phyloP scores from a whole-genome alignment of 2,113 vertebrate genomes.

The Prunella fulvescens region DNA sequence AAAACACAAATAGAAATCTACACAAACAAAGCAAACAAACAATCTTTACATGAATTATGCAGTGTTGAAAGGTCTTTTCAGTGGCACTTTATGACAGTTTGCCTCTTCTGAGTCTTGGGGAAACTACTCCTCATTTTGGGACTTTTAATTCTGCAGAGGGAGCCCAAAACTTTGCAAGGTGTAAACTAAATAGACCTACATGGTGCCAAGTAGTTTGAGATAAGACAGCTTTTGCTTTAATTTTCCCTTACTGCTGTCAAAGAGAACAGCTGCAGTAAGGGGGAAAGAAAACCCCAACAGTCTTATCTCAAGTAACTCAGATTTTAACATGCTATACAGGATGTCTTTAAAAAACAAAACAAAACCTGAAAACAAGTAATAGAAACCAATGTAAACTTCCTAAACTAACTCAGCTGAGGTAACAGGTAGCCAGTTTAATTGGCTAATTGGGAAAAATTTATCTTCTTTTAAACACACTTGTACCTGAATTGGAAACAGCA shows the following conservation, averaged over 20 bases:
- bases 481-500: conserved; percentile 86
- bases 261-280: conserved; percentile 48
- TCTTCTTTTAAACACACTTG: conserved; percentile 80
- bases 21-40: conserved; percentile 77
- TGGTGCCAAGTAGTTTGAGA: conserved; percentile 67
- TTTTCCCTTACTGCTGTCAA: conserved; percentile 56
- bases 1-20: conserved; percentile 77
- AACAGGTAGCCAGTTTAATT: conserved; percentile 88
- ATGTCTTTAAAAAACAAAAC: conserved; percentile 75
- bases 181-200: conserved; percentile 66
- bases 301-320: conserved; percentile 63
- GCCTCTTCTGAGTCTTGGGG: conserved; percentile 75
- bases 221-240: conserved; percentile 44
- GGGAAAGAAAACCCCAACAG: neutral
- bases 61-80: conserved; percentile 76
- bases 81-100: conserved; percentile 74
- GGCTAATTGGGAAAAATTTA: conserved; percentile 79
- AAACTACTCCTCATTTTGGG: conserved; percentile 67
- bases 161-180: conserved; percentile 72
- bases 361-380: conserved; percentile 79
- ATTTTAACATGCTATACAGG: conserved; percentile 74
- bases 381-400: conserved; percentile 88
- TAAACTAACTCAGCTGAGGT: conserved; percentile 90
- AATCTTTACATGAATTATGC: conserved; percentile 76
- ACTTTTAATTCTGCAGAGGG: conserved; percentile 62